Base-by-base conservation (phyloP, 2,797 vertebrate species). In the Sciurus vulgaris region DNA sequence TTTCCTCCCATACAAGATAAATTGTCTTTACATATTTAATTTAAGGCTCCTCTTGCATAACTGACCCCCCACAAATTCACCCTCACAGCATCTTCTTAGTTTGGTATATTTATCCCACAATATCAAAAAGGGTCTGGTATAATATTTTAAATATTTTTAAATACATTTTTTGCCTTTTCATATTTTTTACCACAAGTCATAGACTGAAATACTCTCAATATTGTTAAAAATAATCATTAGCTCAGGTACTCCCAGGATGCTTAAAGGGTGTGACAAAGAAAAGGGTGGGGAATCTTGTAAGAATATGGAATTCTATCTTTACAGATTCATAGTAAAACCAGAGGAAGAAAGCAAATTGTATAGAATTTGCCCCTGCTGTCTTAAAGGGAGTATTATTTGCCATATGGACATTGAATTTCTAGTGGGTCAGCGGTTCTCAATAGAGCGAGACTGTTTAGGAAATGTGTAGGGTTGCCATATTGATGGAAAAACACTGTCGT, bases 351-450 rank as follows among this genome's bases (percentile, higher is more conserved):
- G 15, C 24, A 59, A 86, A 67, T 18, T 41, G 1, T 81, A 28
- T 2, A 67, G n/a, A 86, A 77, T 90, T 47, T 86, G 28, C 56
- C 41, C 67, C 20, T 65, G 12, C 12, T 84, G 67, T 87, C 28
- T 87, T 33, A 83, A 77, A 89, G 6, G 28, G 26, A 83, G 7
- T 79, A 78, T 73, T 74, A 78, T 92, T 96, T 90, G 65, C 3
- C 72, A n/a, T 35, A 11, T 49, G 69, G 47, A 67, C 51, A 54
- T 26, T 84, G 41, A 24, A 35, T 94, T 87, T 87, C 26, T 63
- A 92, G 12, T 93, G 69, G 54, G 9, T 22, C 69, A 73, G 7
- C 83, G 22, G 41, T 86, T 65, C 78, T 89, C 76, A 77, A 26
- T 4, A 49, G 69, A 20, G 17, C 67, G 22, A 89, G 8, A 33